Base-by-base conservation (phyloP, 1,140 invertebrate species). In the Colletes gigas region DNA sequence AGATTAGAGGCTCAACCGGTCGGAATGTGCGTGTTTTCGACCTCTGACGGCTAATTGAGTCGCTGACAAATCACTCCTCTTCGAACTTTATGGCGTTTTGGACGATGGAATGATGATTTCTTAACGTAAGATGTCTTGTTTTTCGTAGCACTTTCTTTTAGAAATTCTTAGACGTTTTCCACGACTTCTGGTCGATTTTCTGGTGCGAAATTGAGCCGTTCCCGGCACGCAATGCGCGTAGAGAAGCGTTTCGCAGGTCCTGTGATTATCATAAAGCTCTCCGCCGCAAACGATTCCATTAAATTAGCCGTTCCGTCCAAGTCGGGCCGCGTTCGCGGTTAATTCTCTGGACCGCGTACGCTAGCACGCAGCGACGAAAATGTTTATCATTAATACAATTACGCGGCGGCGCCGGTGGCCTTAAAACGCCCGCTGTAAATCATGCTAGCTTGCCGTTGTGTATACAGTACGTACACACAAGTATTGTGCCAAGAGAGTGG, bases 361-460 rank as follows among this genome's bases (percentile, higher is more conserved):
- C 55, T 47, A 12, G 55, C 59, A 47, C 75, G 65, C 83, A 74
- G 60, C 65, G 82, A 62, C 82, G 72, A 85, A 85, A 85, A 84
- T 84, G 83, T 85, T 85, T 81, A 82, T 85, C 84, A 77, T 81
- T 84, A 78, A 72, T 55, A 41, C 5, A 15, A 63, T 55, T 72
- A 72, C 55, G 60, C 21, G 54, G 77, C 78, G 63, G 72, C 47
- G 82, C 50, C 71, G 77, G 69, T 73, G 83, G 73, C 74, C 78
- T 85, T 84, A 84, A 85, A 83, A 84, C 83, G 62, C 52, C 60
- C 21, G 73, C 19, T 52, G 44, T 85, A 81, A 84, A 84, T 85
- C 82, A 84, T 81, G 52, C 78, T 52, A 66, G 62, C 72, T 17
- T 41, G 15, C 60, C 19, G 17, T 15, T 54, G 14, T 60, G 9